Evolutionary conservation across 2,113 vertebrate genomes (phyloP).

Genomic region (Notarius lentiginosus): DNA sequence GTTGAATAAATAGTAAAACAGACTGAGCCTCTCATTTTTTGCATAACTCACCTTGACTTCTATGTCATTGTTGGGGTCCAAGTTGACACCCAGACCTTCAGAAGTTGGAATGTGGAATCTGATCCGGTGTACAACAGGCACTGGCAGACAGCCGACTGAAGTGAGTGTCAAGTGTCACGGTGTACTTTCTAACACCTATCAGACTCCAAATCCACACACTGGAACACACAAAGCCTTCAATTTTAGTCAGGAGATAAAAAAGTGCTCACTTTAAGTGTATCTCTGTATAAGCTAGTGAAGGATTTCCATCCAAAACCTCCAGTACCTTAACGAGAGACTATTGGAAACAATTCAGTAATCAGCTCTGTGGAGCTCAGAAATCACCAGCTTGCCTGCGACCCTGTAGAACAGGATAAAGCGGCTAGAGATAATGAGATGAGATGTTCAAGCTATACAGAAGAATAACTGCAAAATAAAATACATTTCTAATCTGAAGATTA

Average conservation of each 20-base stretch:
- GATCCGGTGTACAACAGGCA: constrained; percentile 9
- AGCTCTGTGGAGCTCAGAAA: neutral
- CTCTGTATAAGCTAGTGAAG: neutral
- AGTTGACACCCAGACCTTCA: neutral
- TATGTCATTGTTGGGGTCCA: neutral
- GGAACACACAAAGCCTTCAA: neutral
- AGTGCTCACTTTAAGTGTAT: neutral
- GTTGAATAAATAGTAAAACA: fast-evolving
- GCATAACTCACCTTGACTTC: neutral
- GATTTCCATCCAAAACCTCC: neutral
- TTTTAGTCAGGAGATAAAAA: neutral
- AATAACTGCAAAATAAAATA: neutral
- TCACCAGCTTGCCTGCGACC: too few relatives aligned
- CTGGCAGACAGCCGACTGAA: constrained; percentile 10
- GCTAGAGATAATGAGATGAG: too few relatives aligned
- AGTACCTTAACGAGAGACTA: neutral
- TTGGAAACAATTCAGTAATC: neutral
- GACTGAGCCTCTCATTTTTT: neutral
- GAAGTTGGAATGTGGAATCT: constrained; percentile 18
- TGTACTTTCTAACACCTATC: neutral
- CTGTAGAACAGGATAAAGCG: too few relatives aligned
- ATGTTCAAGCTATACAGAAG: neutral
- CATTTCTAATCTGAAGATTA: neutral
- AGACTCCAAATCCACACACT: neutral
- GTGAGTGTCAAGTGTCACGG: constrained; percentile 15